Evolutionary conservation across 2,797 vertebrate species (phyloP).

Genomic region (Ptychadena robeensis): DNA sequence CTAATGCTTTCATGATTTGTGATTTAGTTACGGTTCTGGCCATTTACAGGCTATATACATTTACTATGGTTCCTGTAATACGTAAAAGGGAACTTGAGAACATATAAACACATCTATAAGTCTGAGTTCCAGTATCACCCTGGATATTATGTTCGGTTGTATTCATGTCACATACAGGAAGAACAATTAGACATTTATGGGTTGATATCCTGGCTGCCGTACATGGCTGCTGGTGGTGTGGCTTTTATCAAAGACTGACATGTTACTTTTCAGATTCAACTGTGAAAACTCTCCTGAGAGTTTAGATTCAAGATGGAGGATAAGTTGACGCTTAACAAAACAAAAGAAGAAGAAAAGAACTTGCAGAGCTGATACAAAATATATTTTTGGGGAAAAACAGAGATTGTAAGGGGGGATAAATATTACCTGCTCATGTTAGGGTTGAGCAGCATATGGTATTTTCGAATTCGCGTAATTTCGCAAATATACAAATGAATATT

Average conservation of each 20-base stretch:
- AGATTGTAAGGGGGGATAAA: too few species aligned
- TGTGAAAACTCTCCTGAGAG: neutral
- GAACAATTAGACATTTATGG: conserved; percentile 34
- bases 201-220: conserved; percentile 36
- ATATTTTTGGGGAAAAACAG: too few species aligned
- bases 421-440: too few species aligned
- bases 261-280: neutral
- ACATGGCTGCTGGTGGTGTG: conserved; percentile 23
- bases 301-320: too few species aligned
- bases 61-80: conserved; percentile 23
- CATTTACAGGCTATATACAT: neutral
- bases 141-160: neutral
- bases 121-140: conserved; percentile 14
- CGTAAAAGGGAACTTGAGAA: conserved; percentile 39
- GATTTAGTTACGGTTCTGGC: neutral
- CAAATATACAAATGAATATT: too few species aligned
- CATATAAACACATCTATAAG: conserved; percentile 44
- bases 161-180: conserved; percentile 37
- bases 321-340: too few species aligned
- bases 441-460: too few species aligned
- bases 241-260: conserved; percentile 51
- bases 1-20: conserved; percentile 18
- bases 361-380: too few species aligned
- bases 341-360: too few species aligned
- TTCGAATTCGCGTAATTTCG: too few species aligned